phyloP scores from a whole-genome alignment of 1,140 invertebrate genomes.

The Oncopodura yosiiana region DNA sequence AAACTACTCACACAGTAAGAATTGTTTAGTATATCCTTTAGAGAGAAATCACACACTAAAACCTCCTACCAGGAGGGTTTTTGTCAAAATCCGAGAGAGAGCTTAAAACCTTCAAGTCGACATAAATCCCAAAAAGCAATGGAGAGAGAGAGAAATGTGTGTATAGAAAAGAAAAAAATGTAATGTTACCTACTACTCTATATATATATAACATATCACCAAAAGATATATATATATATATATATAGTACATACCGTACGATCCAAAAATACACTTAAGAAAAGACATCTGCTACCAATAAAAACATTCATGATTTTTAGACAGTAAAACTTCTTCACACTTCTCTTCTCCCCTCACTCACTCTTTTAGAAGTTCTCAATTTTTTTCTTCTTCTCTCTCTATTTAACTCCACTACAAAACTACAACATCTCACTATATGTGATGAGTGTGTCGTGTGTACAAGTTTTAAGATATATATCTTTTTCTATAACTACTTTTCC shows the following conservation, averaged over 20 bases:
- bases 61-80: too few relatives aligned
- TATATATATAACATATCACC: slow-evolving; percentile 14
- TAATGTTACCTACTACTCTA: slow-evolving; percentile 11
- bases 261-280: slow-evolving; percentile 29
- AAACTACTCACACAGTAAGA: too few relatives aligned
- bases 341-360: not conserved
- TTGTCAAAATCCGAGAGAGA: too few relatives aligned
- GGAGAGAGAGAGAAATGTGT: slow-evolving; percentile 7
- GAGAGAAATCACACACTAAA: too few relatives aligned
- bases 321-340: slow-evolving; percentile 9
- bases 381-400: not conserved
- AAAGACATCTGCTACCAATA: slow-evolving; percentile 29
- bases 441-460: too few relatives aligned
- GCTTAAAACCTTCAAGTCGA: too few relatives aligned
- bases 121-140: too few relatives aligned
- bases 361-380: not conserved
- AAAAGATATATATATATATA: slow-evolving; percentile 13
- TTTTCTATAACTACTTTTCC: too few relatives aligned
- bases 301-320: slow-evolving; percentile 26
- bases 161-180: slow-evolving; percentile 9
- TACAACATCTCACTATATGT: too few relatives aligned
- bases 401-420: too few relatives aligned
- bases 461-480: too few relatives aligned
- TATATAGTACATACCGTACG: slow-evolving; percentile 13
- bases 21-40: too few relatives aligned